A percentile compares a stretch with the other conserved stretches of the same genome.
Evolutionary conservation across 1,140 invertebrate species (phyloP).

Genomic region (Panonychus citri): DNA sequence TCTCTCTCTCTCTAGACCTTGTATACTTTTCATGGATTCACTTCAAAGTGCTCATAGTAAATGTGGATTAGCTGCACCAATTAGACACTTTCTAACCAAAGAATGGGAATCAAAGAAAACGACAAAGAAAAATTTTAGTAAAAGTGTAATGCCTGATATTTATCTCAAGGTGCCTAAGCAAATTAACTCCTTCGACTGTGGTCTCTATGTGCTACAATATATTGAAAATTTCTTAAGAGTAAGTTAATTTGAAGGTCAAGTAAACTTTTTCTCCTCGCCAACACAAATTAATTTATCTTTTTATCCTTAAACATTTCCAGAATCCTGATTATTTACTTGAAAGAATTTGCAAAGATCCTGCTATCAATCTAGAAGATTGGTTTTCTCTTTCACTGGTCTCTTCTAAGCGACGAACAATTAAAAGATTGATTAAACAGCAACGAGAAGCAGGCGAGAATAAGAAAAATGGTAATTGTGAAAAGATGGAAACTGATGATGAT

Average conservation of each 20-base stretch:
- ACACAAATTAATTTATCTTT: no score
- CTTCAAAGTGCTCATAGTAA: conserved; percentile 11
- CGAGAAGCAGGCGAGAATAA: no score
- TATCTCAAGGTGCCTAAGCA: conserved; percentile 74
- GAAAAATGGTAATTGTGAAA: no score
- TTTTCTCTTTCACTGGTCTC: no score
- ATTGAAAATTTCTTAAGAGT: conserved; percentile 70
- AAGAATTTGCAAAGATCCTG: no score
- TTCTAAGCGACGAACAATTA: no score
- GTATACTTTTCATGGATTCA: not conserved
- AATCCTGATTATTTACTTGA: no score
- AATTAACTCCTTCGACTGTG: conserved; percentile 89
- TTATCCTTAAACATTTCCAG: no score
- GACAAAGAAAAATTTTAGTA: not conserved
- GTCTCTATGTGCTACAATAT: conserved; percentile 81
- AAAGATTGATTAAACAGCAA: no score
- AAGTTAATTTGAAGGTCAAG: not conserved
- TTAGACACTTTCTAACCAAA: conserved; percentile 45
- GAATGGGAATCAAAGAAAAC: conserved; percentile 43
- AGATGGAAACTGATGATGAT: no score
- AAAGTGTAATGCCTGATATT: not conserved
- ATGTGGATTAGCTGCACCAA: conserved; percentile 43
- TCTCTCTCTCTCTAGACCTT: not conserved
- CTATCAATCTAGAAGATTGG: no score
- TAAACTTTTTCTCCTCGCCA: not conserved